Evolutionary conservation across 2,797 vertebrate genomes (phyloP), one percentile per base, ranked within the genome.

Genomic region (Pseudomugil tenellus): DNA sequence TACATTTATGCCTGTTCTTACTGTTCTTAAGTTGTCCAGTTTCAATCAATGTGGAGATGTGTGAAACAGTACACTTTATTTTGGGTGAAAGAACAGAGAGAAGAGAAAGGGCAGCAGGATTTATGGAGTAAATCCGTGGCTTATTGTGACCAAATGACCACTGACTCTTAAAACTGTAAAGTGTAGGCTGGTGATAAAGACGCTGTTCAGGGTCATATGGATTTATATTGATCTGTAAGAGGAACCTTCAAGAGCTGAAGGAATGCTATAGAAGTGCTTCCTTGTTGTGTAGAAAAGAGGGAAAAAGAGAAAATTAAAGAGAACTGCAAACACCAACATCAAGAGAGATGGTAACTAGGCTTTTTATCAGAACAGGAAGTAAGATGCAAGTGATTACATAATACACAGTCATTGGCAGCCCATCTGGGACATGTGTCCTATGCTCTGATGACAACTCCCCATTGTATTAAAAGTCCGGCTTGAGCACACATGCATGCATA

Each of bases 101-200:
- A 41, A 41, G 17, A 17, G 37, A 51, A 34, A 52, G 29, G 37
- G 1, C 10, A 8, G 46, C 76, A 60, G 73, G 56, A 58, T 65
- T 68, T 71, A 17, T 57, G 60, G 39, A 70, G 21, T 68, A 34
- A 74, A 59, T 69, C 53, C 62, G 64, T 64, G 21, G 32, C 62
- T 55, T 17, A 31, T 37, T 58, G 57, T 51, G 53, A 52, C 57
- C 28, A 66, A 67, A 56, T 2, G 37, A 63, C 68, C 64, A 72
- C 63, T 68, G 63, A 76, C 59, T 41, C 74, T 60, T 52, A 72
- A 63, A 72, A 67, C 56, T 52, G 1, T 59, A 60, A 48, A 57
- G 61, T 54, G 23, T 73, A 67, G 81, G 26, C 48, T 6, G 13
- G 21, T 35, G 26, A 54, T 28, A 32, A 17, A 16, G 32, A 17